Evolutionary conservation across 2,113 vertebrate species (phyloP).

Genomic region (Cololabis saira): DNA sequence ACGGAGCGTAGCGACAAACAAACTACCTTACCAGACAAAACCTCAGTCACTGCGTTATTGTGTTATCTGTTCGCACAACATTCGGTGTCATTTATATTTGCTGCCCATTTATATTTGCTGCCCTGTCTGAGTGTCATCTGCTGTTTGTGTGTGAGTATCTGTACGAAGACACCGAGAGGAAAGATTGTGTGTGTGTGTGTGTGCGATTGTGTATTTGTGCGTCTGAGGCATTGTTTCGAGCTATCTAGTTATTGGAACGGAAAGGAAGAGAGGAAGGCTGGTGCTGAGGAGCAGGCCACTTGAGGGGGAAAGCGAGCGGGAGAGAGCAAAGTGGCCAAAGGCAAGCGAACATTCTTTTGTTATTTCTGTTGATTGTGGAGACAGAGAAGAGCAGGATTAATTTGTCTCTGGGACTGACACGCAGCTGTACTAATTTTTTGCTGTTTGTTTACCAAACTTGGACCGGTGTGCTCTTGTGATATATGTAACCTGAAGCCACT

Average conservation of each 20-base stretch:
- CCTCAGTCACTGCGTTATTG: slow-evolving; percentile 2
- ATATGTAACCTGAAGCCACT: slow-evolving; percentile 29
- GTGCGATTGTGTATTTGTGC: slow-evolving; percentile 25
- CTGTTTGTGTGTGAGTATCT: slow-evolving; percentile 21
- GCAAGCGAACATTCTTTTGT: slow-evolving; percentile 65
- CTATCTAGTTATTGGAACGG: slow-evolving; percentile 73
- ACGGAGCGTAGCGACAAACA: neutral
- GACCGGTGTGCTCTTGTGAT: slow-evolving; percentile 18
- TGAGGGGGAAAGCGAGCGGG: slow-evolving; percentile 37
- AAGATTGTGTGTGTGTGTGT: slow-evolving; percentile 4
- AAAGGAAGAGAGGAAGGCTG: slow-evolving; percentile 61
- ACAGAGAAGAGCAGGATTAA: slow-evolving; percentile 53
- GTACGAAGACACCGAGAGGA: neutral
- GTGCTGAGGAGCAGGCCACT: slow-evolving; percentile 68
- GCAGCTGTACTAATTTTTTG: slow-evolving; percentile 16
- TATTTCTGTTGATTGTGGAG: slow-evolving; percentile 69
- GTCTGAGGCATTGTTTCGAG: slow-evolving; percentile 63
- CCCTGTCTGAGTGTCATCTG: slow-evolving; percentile 25
- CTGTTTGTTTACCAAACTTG: slow-evolving; percentile 57
- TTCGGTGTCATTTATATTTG: slow-evolving; percentile 17
- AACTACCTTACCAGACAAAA: neutral
- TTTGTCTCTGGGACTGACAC: slow-evolving; percentile 59
- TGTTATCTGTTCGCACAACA: slow-evolving; percentile 26
- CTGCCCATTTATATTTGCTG: too few species aligned
- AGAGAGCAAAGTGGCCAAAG: slow-evolving; percentile 36